Base-by-base conservation (phyloP, 1,140 invertebrate genomes). In the Metaphire vulgaris region DNA sequence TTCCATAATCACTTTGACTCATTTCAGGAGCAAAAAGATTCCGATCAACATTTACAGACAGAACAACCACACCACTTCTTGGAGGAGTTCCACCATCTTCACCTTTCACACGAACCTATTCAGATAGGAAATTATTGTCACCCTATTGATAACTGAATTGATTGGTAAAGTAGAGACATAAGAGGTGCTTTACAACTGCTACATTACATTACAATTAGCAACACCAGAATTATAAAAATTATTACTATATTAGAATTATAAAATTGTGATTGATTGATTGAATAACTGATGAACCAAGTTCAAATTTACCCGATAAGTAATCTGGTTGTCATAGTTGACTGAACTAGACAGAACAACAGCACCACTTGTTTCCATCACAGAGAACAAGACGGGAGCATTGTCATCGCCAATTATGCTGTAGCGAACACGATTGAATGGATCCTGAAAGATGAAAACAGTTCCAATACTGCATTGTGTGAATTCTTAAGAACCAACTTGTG, bases 401-500 rank as follows among this genome's bases (percentile, higher is more conserved):
- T 82, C 81, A 80, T 85, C 84, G 21, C 83, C 83, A 77, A 84
- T 81, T 30, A 83, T 82, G 41, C 56, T 68, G 75, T 83, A 83
- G n/a, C 56, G 76, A 16, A 83, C 64, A 14, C 2, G 66, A 67
- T 80, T 78, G 41, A 76, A 76, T 28, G 34, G 32, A 14, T 33
- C 69, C 75, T 76, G 33, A n/a, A 70, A 76, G n/a, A 56, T 2
- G 33, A 68, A n/a, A 69, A 69, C 2, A n/a, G n/a, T n/a, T 56
- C 6, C 41, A 56, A 56, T 56, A 56, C 41, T 56, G 41, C 41
- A n/a, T n/a, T n/a, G n/a, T n/a, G n/a, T n/a, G n/a, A n/a, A n/a
- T n/a, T n/a, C n/a, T n/a, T n/a, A n/a, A n/a, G n/a, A n/a, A n/a
- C n/a, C n/a, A n/a, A n/a, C n/a, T n/a, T n/a, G n/a, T n/a, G n/a